Conservation (phyloP, 2,888 invertebrate genomes). For the Perithous albicinctus region DNA sequence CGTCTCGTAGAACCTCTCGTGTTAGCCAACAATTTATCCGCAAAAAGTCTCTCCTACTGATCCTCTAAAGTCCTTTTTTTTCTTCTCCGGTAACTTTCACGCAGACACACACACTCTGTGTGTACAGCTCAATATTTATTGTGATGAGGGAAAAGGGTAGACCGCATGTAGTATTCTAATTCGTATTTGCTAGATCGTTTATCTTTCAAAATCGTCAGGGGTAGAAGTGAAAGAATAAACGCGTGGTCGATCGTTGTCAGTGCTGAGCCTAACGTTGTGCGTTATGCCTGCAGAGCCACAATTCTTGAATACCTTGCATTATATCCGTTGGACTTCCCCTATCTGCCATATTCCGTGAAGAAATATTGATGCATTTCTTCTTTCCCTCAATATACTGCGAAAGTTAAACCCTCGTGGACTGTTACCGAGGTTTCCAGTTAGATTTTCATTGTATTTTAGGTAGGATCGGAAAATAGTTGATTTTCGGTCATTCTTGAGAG, state of each 20-base stretch:
- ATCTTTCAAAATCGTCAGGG: slow-evolving; percentile 55
- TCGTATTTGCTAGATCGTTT: slow-evolving; percentile 57
- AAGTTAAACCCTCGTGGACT: too few species aligned
- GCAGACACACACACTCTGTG: slow-evolving; percentile 27
- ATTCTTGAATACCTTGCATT: background rate
- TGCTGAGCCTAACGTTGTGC: background rate
- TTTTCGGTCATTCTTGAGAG: too few species aligned
- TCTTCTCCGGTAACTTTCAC: slow-evolving; percentile 33
- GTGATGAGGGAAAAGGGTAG: slow-evolving; percentile 40
- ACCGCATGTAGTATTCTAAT: slow-evolving; percentile 59
- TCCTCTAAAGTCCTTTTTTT: slow-evolving; percentile 57
- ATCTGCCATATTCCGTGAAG: background rate
- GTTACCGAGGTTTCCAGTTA: too few species aligned
- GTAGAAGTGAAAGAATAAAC: slow-evolving; percentile 39
- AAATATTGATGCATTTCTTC: background rate
- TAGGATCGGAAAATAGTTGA: too few species aligned
- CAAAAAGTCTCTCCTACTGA: slow-evolving; percentile 61
- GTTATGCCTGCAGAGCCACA: background rate
- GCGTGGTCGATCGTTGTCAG: slow-evolving; percentile 34
- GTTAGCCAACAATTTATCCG: slow-evolving; percentile 70
- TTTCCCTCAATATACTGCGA: too few species aligned
- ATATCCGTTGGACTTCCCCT: background rate
- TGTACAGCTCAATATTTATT: slow-evolving; percentile 45
- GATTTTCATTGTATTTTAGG: too few species aligned
- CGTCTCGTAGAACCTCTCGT: slow-evolving; percentile 65